Base-by-base conservation (phyloP, 1,140 invertebrate species). In the Armadillidium nasatum region DNA sequence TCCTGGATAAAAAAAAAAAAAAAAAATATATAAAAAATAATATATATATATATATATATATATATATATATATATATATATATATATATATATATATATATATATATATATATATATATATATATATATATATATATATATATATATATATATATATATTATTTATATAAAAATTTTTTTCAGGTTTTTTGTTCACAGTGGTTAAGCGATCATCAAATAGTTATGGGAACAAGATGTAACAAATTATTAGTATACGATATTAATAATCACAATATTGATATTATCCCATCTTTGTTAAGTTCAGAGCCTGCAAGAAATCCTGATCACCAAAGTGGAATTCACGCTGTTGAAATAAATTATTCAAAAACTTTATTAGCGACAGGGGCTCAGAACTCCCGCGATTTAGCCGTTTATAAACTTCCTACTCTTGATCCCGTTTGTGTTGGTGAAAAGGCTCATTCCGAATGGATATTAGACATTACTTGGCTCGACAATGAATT, bases 401-500 rank as follows among this genome's bases (percentile, higher is more conserved):
- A 97, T 86, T 89, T 98, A 81, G 95, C 94, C 67, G 90, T 98
- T 73, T 98, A 98, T 85, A 89, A 91, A 82, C 85, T 98, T 81
- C 96, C n/a, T n/a, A n/a, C n/a, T n/a, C n/a, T n/a, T n/a, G n/a
- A n/a, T n/a, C n/a, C n/a, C n/a, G n/a, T n/a, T n/a, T n/a, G n/a
- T n/a, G n/a, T n/a, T n/a, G n/a, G n/a, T n/a, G n/a, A n/a, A n/a
- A n/a, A n/a, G n/a, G 96, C 92, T n/a, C 96, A 98, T 85, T 89
- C 90, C 83, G 95, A 98, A 84, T 96, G 94, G 91, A 93, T 97
- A 67, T 95, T 97, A 86, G 96, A 97, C 82, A 90, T 96, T 88
- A 93, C 92, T 82, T 98, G 96, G 96, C 84, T 98, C 67, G 95
- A 98, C 85, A 95, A 98, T 86, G 92, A 96, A 84, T 96, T 95